Conservation (phyloP, 2,113 vertebrate species). For the Garra rufa region DNA sequence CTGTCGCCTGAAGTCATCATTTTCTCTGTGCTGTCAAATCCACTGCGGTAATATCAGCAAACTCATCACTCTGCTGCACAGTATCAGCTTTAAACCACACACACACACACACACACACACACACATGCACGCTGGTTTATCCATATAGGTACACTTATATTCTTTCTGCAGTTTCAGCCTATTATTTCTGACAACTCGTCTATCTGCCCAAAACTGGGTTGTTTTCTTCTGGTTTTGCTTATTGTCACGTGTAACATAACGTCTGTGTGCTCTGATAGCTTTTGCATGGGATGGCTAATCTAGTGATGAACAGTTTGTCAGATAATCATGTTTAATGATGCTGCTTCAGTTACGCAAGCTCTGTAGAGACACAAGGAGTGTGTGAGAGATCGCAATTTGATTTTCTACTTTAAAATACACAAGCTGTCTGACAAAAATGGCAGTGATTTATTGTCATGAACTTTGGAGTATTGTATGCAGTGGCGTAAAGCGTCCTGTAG, state of each 20-base stretch:
- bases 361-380: not conserved
- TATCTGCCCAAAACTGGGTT: not conserved
- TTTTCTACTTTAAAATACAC: not conserved
- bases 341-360: not conserved
- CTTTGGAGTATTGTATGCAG: not conserved
- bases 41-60: constrained; percentile 21
- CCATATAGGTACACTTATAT: constrained; percentile 14
- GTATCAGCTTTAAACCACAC: not conserved
- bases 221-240: not conserved
- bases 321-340: not conserved
- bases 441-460: not conserved
- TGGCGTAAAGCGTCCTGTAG: not conserved
- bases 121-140: not conserved
- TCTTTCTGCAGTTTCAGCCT: constrained; percentile 3
- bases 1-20: not conserved
- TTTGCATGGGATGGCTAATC: not conserved
- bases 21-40: not conserved
- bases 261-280: not conserved
- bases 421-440: not conserved
- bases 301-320: not conserved
- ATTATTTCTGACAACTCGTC: constrained; percentile 32
- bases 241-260: not conserved
- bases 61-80: not conserved
- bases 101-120: not conserved
- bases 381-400: not conserved